A percentile compares a stretch with the other conserved stretches of the same genome.
These are phyloP conservation scores for Apodemia hepburni DNA, from an alignment of 2,888 invertebrate genomes.

Conservation along the genomic window DNA sequence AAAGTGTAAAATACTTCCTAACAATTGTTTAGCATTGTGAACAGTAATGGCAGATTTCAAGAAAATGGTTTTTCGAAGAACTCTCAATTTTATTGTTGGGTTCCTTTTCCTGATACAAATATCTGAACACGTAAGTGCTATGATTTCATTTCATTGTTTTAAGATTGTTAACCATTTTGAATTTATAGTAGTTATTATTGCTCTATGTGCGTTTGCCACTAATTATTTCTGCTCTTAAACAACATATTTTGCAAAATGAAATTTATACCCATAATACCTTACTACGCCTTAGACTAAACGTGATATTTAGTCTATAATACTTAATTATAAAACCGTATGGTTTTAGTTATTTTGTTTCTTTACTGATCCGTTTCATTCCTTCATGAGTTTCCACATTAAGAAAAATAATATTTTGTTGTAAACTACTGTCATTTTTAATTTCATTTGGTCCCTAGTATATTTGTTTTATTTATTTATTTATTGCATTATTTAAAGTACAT, in stretches of 20 bases:
- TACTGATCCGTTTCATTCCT: no score
- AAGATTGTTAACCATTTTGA: conserved; percentile 38
- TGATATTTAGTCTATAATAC: no score
- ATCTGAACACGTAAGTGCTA: conserved; percentile 57
- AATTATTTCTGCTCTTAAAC: conserved; percentile 22
- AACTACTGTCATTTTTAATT: no score
- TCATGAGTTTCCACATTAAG: no score
- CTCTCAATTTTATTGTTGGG: conserved; percentile 51
- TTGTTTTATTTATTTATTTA: no score
- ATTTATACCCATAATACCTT: conserved; percentile 15
- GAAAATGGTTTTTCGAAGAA: conserved; percentile 44
- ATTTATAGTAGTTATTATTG: not conserved
- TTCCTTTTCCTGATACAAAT: conserved; percentile 52
- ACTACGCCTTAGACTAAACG: not conserved
- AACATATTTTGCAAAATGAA: conserved; percentile 33
- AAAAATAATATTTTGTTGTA: no score
- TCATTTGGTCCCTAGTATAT: no score
- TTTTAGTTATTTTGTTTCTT: no score
- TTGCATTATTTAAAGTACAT: no score
- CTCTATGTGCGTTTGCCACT: not conserved
- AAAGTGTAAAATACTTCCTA: conserved; percentile 36
- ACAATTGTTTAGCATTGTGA: conserved; percentile 43
- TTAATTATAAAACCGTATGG: no score
- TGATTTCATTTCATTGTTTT: conserved; percentile 43
- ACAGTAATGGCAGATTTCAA: conserved; percentile 50